Evolutionary conservation across 1,140 invertebrate genomes (phyloP), one percentile per base, ranked within the genome.

Genomic region (Zaprionus africanus): DNA sequence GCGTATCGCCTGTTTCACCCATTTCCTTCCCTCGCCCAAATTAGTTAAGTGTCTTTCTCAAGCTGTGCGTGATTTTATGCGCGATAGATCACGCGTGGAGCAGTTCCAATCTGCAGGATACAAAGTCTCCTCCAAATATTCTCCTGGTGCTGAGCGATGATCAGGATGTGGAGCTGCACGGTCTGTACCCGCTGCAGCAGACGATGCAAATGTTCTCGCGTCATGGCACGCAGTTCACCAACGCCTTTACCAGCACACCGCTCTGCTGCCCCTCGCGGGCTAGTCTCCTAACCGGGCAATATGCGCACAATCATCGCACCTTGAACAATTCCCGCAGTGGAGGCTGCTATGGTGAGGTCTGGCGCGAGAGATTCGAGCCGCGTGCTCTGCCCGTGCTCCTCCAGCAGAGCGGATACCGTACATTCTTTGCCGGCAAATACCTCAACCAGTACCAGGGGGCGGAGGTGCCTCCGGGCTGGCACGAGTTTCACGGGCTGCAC

Each of bases 221-320:
- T 60, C 82, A 94, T 71, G 97, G 97, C 36, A 94, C 94, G 6
- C 95, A 94, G 11, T 97, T 97, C 91, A 93, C 93, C 6, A 96
- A 97, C 93, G 95, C 96, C 96, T 97, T 95, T 93, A 95, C 95
- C 2, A 95, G 96, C 51, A 96, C 96, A 0, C 97, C 97, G 11
- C 94, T 98, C 46, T 98, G 97, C 92, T 98, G 98, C 90, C 98
- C 98, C 15, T 98, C 97, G 90, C 94, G 98, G 54, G 96, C 97
- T 11, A 96, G 97, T 38, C 95, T 99, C 49, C 93, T 99, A 15
- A 97, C 97, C 0, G 98, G 98, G 31, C 94, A 95, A 69, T 98
- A 98, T 93, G 94, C 96, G 0, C 97, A 98, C 90, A 98, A 98
- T 93, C 96, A 97, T 90, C 84, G 93, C 19, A 96, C 96, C 0